Evolutionary conservation across 2,113 vertebrate species (phyloP).

Genomic region (Synchiropus splendidus): DNA sequence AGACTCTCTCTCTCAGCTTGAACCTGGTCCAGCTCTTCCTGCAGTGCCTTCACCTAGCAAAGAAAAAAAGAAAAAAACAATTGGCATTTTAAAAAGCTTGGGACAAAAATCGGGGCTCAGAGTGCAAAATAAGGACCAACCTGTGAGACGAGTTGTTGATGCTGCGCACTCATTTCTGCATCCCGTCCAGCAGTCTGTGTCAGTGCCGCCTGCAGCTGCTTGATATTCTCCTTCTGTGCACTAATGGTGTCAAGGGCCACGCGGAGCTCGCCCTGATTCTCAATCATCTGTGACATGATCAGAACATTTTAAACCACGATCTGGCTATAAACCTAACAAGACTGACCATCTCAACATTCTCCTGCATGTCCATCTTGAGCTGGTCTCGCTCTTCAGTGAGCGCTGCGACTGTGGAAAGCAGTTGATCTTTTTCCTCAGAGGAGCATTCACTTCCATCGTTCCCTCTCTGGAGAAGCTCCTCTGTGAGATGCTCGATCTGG

Average conservation of each 20-base stretch:
- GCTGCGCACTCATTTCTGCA: slow-evolving; percentile 4
- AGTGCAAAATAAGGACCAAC: slow-evolving; percentile 7
- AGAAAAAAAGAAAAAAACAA: too few species aligned
- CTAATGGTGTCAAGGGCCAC: slow-evolving; percentile 19
- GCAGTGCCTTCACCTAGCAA: background rate
- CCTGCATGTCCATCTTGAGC: slow-evolving; percentile 42
- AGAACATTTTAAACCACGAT: too few species aligned
- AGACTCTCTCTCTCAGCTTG: background rate
- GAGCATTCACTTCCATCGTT: slow-evolving; percentile 7
- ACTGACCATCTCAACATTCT: slow-evolving; percentile 46
- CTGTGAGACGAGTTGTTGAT: slow-evolving; percentile 8
- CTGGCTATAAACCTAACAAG: too few species aligned
- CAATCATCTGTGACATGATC: slow-evolving; percentile 38
- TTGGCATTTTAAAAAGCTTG: background rate
- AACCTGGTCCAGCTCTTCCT: background rate
- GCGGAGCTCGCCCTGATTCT: slow-evolving; percentile 44
- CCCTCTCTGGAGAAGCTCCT: background rate
- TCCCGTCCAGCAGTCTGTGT: background rate
- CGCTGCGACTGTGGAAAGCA: background rate
- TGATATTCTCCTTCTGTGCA: slow-evolving; percentile 17
- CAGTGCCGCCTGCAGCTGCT: slow-evolving; percentile 8
- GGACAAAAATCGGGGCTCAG: background rate
- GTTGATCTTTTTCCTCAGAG: slow-evolving; percentile 23
- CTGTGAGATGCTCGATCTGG: too few species aligned
- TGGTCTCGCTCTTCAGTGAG: slow-evolving; percentile 44